A percentile compares a stretch with the other conserved stretches of the same genome.
phyloP scores from a whole-genome alignment of 2,113 vertebrate species.

The Myrmecobius fasciatus region DNA sequence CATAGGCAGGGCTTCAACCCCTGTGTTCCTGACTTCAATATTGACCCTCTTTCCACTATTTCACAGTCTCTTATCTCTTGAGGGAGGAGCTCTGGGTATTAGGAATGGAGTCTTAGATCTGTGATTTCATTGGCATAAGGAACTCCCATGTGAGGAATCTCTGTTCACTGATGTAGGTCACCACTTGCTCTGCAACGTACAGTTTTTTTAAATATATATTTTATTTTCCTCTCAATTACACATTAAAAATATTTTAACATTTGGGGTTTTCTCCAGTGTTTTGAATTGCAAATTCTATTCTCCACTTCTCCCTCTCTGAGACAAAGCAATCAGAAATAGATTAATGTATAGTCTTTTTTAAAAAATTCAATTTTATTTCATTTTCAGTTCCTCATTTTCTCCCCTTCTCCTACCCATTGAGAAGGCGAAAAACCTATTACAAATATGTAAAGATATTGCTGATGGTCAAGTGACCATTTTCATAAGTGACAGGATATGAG shows the following conservation, averaged over 20 bases:
- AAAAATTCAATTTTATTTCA: not conserved
- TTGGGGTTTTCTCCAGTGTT: not conserved
- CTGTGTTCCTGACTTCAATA: too few species aligned
- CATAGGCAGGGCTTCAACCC: too few species aligned
- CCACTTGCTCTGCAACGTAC: not conserved
- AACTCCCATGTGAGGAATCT: not conserved
- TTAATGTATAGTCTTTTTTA: not conserved
- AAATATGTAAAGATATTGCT: not conserved
- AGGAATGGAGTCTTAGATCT: not conserved
- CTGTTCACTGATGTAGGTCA: not conserved
- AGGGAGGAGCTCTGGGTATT: not conserved
- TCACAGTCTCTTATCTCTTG: not conserved
- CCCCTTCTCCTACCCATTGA: not conserved
- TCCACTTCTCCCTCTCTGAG: not conserved
- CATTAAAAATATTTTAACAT: not conserved
- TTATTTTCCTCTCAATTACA: not conserved
- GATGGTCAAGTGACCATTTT: not conserved
- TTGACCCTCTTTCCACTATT: not conserved
- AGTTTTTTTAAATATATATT: not conserved
- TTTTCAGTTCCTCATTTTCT: not conserved
- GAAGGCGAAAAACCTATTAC: not conserved
- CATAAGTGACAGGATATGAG: not conserved
- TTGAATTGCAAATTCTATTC: not conserved
- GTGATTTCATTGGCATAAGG: not conserved
- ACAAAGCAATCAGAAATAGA: not conserved